phyloP scores from a whole-genome alignment of 2,888 invertebrate genomes.

The Tethea ocularis region DNA sequence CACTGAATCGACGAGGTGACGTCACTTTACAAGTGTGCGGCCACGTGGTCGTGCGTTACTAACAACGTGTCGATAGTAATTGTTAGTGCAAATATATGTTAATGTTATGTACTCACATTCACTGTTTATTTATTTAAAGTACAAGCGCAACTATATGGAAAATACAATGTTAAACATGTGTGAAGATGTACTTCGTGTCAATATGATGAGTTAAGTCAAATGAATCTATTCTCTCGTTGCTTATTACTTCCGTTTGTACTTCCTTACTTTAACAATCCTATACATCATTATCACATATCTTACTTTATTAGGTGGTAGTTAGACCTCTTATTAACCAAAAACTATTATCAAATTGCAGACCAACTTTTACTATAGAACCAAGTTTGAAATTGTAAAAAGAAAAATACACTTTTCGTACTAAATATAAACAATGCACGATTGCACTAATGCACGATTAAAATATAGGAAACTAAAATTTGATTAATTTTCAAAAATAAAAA shows the following conservation, averaged over 20 bases:
- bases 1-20: not conserved
- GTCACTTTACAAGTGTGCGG: conserved; percentile 8
- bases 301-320: too few relatives aligned
- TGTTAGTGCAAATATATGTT: conserved; percentile 36
- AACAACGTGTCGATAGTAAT: conserved; percentile 32
- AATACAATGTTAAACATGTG: not conserved
- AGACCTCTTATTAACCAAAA: too few relatives aligned
- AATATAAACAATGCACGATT: too few relatives aligned
- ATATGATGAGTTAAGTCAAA: not conserved
- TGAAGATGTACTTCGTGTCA: not conserved
- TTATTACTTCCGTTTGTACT: not conserved
- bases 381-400: too few relatives aligned
- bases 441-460: too few relatives aligned
- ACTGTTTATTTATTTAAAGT: not conserved
- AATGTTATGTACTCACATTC: conserved; percentile 30
- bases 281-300: not conserved
- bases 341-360: too few relatives aligned
- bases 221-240: not conserved
- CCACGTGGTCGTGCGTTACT: conserved; percentile 4
- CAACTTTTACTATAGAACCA: too few relatives aligned
- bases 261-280: not conserved
- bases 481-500: too few relatives aligned
- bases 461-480: too few relatives aligned
- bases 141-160: not conserved
- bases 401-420: too few relatives aligned